phyloP scores from a whole-genome alignment of 2,888 invertebrate genomes.

The Clitarchus hookeri region DNA sequence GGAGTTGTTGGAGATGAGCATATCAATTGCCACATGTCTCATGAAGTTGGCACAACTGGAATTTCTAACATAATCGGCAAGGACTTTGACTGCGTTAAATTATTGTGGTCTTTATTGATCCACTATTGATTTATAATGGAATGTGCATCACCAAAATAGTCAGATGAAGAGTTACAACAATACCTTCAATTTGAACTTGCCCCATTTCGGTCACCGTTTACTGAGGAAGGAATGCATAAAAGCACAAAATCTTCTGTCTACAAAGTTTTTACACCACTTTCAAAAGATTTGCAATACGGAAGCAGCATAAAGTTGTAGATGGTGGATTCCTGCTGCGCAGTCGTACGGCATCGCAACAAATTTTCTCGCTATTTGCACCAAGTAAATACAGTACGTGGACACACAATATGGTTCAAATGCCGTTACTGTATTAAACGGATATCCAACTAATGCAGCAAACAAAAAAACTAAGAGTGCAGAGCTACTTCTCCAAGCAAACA shows the following conservation, averaged over 20 bases:
- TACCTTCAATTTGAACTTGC: not conserved
- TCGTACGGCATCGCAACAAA: not conserved
- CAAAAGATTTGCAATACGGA: no score
- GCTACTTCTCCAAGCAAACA: not conserved
- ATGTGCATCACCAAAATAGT: no score
- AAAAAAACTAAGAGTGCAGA: not conserved
- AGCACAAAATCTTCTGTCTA: not conserved
- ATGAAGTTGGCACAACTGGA: no score
- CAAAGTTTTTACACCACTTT: not conserved
- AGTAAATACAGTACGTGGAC: not conserved
- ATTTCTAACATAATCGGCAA: no score
- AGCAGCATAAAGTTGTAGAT: not conserved
- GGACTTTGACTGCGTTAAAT: no score
- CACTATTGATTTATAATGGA: no score
- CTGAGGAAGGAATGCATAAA: not conserved
- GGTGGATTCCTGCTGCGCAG: not conserved
- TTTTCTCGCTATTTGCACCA: not conserved
- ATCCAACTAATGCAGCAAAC: not conserved
- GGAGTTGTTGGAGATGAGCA: no score
- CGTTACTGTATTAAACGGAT: conserved; percentile 2
- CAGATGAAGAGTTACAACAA: no score
- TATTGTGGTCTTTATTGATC: no score
- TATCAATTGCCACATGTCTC: no score
- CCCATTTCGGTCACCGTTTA: not conserved
- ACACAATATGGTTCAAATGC: not conserved